Conservation (phyloP, 2,113 vertebrate species). For the Myrmecophaga tridactyla region DNA sequence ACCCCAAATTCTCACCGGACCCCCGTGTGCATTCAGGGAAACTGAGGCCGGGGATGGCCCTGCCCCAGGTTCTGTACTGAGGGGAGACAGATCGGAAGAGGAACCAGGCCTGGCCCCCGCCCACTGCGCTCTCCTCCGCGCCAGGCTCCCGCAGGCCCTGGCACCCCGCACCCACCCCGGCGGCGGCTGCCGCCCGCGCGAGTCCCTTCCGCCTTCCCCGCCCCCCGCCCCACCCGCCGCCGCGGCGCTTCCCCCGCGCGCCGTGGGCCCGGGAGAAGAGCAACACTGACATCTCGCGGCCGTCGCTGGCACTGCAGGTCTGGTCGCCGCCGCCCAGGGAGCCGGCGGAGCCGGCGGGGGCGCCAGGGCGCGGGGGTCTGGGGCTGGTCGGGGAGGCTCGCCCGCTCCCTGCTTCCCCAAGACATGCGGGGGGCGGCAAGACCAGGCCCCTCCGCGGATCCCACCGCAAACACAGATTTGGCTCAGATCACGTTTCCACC, state of each 20-base stretch:
- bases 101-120: neutral
- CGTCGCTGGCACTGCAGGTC: neutral
- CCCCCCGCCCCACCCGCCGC: neutral
- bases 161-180: neutral
- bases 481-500: neutral
- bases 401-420: no score
- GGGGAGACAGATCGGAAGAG: neutral
- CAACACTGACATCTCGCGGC: conserved; percentile 74
- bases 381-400: no score
- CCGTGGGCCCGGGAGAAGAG: conserved; percentile 13
- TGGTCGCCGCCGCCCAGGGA: accelerated
- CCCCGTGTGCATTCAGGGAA: neutral
- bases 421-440: neutral
- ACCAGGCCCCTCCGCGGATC: neutral
- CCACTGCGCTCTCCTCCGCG: neutral
- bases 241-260: neutral
- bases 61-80: neutral
- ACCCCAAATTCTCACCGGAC: neutral
- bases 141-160: no score
- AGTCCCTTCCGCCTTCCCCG: neutral
- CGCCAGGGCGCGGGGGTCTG: no score
- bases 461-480: neutral
- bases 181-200: neutral
- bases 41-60: neutral
- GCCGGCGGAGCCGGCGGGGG: no score